Evolutionary conservation across 2,888 invertebrate species (phyloP).

Genomic region (Chloroclysta siterata): DNA sequence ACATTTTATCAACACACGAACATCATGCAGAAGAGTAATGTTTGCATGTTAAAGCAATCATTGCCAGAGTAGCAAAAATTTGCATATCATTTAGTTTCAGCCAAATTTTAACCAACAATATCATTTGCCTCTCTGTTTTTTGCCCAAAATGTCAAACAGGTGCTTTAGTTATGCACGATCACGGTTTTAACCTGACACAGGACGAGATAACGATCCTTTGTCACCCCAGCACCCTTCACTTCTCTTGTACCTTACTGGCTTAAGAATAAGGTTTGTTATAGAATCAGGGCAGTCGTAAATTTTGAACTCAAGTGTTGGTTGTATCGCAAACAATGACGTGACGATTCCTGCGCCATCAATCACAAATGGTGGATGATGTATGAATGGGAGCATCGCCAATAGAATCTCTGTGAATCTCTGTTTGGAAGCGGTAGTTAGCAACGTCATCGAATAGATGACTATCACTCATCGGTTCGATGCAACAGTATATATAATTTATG

Average conservation of each 20-base stretch:
- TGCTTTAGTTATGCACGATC: conserved; percentile 43
- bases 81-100: conserved; percentile 9
- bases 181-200: conserved; percentile 41
- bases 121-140: conserved; percentile 30
- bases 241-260: conserved; percentile 11
- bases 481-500: conserved; percentile 2
- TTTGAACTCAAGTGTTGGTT: conserved; percentile 31
- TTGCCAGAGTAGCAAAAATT: conserved; percentile 1
- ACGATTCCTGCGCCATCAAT: conserved; percentile 54
- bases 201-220: conserved; percentile 34
- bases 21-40: background rate
- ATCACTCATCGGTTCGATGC: conserved; percentile 23
- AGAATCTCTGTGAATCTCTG: conserved; percentile 54
- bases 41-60: conserved; percentile 2
- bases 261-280: conserved; percentile 20
- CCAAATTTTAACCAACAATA: conserved; percentile 19
- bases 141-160: conserved; percentile 26
- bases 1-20: background rate
- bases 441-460: conserved; percentile 28
- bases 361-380: conserved; percentile 56
- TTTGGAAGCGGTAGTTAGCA: conserved; percentile 32
- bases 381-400: conserved; percentile 45
- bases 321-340: conserved; percentile 57
- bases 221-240: conserved; percentile 12
- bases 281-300: conserved; percentile 6